phyloP scores from a whole-genome alignment of 1,140 invertebrate species.

The Drepana arcuata region DNA sequence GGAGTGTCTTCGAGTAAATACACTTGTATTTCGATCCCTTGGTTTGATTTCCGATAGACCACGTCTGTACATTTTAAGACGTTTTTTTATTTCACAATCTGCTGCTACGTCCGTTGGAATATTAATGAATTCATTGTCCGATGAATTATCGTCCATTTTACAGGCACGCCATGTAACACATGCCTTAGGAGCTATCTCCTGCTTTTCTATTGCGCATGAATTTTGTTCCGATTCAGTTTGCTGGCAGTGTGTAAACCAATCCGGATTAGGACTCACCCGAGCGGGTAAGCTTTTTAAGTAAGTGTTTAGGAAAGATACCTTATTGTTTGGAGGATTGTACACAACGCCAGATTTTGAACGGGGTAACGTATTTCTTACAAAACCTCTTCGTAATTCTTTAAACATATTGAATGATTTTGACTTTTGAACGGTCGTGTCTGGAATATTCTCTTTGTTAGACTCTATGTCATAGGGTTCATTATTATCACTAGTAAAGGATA shows the following conservation, averaged over 20 bases:
- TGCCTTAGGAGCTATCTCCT: constrained; percentile 25
- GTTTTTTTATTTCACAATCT: constrained; percentile 59
- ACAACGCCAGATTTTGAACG: constrained; percentile 47
- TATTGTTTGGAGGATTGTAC: constrained; percentile 54
- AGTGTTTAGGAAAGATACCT: constrained; percentile 66
- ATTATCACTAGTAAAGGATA: too few species aligned
- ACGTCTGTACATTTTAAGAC: constrained; percentile 64
- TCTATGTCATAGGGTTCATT: too few species aligned
- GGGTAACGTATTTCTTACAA: constrained; percentile 18
- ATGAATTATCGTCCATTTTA: constrained; percentile 34
- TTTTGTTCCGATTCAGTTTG: constrained; percentile 37
- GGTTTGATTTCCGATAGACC: constrained; percentile 61
- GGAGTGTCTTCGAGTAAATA: constrained; percentile 42
- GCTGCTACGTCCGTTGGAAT: constrained; percentile 53
- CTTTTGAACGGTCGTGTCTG: constrained; percentile 42
- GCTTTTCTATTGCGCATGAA: constrained; percentile 25
- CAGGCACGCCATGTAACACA: too few species aligned
- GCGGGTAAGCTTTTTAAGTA: constrained; percentile 66
- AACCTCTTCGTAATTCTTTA: constrained; percentile 19
- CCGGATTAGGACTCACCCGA: constrained; percentile 45
- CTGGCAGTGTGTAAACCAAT: constrained; percentile 48
- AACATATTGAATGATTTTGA: constrained; percentile 53
- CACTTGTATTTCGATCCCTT: constrained; percentile 30
- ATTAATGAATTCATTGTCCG: constrained; percentile 56
- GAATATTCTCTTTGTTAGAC: constrained; percentile 30